Evolutionary conservation across 2,888 invertebrate genomes (phyloP), one percentile per base, ranked within the genome.

Genomic region (Isoperla grammatica): DNA sequence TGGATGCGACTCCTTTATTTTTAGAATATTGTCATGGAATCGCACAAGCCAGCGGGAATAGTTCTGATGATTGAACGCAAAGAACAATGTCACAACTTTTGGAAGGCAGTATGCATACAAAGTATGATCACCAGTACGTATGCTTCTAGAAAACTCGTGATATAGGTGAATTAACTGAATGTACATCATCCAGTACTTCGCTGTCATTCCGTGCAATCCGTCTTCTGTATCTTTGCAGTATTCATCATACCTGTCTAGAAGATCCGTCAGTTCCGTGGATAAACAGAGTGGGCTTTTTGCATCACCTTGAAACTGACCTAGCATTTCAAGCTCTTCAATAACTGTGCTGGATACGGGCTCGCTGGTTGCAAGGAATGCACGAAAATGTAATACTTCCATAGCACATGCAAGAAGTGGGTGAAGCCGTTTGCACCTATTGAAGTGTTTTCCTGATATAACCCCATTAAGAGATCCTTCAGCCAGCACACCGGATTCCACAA

Each of bases 131-230:
- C 46, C 42, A 12, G 39, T 46, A 42, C 58, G 50, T 40, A 61
- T 17, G 20, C 58, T 54, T 22, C 22, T 13, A 15, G 37, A 29
- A 22, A 53, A 23, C 22, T 40, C 2, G 20, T 59, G 20, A 43
- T 43, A 54, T 56, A 46, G 35, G 48, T 59, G 42, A 13, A 61
- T 48, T 11, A 61, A 37, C 15, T 46, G 22, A 19, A 46, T 69
- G 73, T 66, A 64, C 60, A 63, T 65, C 60, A 63, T 61, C 65
- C 65, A 68, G 63, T 65, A 67, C 62, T 65, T 67, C 50, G 65
- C 59, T 54, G 64, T 64, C 64, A 64, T 61, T 12, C 62, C 64
- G 57, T 58, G 56, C 57, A 35, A 42, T 50, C 65, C 67, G 17
- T 17, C 37, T 40, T 29, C 8, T 29, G 29, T 29, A 6, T 29